Conservation (phyloP, 2,113 vertebrate species). For the Chaetodon auriga region DNA sequence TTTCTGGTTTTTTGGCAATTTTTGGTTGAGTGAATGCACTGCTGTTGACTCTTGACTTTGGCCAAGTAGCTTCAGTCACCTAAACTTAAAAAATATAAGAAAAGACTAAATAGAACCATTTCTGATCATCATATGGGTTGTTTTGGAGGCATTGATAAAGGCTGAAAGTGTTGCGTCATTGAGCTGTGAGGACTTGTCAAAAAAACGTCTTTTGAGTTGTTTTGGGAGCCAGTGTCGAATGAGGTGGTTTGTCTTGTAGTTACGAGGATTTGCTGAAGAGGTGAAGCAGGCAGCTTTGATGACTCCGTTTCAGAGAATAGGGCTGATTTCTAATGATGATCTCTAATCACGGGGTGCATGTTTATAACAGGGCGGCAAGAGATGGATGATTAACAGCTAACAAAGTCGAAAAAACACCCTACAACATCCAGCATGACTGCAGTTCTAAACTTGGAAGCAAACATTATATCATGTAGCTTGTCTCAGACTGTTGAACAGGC, state of each 20-base stretch:
- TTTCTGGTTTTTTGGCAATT: too few species aligned
- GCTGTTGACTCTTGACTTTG: too few species aligned
- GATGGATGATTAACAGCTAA: background rate
- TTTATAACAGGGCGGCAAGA: background rate
- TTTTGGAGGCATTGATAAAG: too few species aligned
- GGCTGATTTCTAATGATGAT: background rate
- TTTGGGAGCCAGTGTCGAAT: background rate
- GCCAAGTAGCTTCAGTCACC: too few species aligned
- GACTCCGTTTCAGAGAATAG: background rate
- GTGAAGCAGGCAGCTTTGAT: background rate
- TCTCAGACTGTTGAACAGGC: constrained; percentile 27
- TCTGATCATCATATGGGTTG: too few species aligned
- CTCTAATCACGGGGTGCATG: background rate
- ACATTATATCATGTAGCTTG: constrained; percentile 32
- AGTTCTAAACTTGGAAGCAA: constrained; percentile 8
- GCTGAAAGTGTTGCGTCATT: too few species aligned
- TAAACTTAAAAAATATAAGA: too few species aligned
- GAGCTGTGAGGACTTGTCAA: too few species aligned
- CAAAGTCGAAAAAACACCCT: background rate
- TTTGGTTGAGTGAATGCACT: too few species aligned
- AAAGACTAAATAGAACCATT: too few species aligned
- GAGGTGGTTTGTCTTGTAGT: background rate
- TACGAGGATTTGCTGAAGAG: background rate
- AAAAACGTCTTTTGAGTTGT: background rate
- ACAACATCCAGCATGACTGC: background rate